Percentiles rank a stretch among this genome's conserved stretches.
These are phyloP conservation scores for Cephalotes varians DNA, from an alignment of 2,888 invertebrate genomes.

Conservation along the genomic window DNA sequence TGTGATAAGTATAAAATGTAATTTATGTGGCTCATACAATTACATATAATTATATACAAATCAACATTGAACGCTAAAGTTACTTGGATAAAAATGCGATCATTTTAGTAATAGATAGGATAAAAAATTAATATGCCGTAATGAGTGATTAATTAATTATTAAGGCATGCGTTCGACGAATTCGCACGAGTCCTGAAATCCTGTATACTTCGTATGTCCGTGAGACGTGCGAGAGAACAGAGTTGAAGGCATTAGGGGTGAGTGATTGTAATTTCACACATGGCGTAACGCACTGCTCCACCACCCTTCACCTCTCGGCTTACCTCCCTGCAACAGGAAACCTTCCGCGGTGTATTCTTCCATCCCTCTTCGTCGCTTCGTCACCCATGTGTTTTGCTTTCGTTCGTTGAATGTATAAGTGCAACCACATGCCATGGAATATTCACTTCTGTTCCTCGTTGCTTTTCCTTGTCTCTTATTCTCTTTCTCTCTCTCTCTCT, in stretches of 20 bases:
- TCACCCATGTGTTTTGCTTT: constrained; percentile 66
- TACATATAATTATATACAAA: not conserved
- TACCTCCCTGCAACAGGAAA: constrained; percentile 33
- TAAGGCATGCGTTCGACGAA: not conserved
- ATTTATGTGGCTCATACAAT: not conserved
- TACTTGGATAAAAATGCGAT: not conserved
- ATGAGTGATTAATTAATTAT: constrained; percentile 10
- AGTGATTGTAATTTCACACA: constrained; percentile 84
- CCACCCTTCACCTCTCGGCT: constrained; percentile 57
- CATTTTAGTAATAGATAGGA: too few relatives aligned
- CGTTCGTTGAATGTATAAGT: constrained; percentile 61
- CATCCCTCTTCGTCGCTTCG: constrained; percentile 51
- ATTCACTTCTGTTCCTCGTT: not conserved
- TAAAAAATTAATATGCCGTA: not conserved
- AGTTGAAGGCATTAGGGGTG: constrained; percentile 76
- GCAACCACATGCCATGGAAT: constrained; percentile 33
- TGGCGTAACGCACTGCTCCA: constrained; percentile 76
- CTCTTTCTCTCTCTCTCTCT: constrained; percentile 27
- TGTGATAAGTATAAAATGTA: not conserved
- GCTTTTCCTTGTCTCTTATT: constrained; percentile 3
- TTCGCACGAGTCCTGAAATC: not conserved
- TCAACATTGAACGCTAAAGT: not conserved
- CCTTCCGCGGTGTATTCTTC: constrained; percentile 21
- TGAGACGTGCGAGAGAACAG: constrained; percentile 50
- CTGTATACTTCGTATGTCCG: not conserved